A percentile compares a stretch with the other conserved stretches of the same genome.
Conservation (phyloP, 2,888 invertebrate species). For the Drosophila cognata region DNA sequence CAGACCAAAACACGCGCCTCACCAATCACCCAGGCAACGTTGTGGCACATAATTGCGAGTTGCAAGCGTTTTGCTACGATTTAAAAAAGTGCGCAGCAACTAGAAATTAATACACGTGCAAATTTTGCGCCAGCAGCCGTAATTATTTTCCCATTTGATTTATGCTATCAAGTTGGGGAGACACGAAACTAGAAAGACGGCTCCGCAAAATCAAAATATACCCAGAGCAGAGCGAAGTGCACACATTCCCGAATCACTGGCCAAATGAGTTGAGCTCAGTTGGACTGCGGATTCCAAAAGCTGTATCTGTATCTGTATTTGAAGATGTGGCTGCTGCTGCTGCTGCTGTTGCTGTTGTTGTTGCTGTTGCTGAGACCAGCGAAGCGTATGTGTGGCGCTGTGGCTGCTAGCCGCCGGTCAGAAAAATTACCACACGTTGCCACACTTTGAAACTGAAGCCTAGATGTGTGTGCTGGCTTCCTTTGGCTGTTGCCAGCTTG, state of each 20-base stretch:
- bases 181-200: not conserved
- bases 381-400: constrained; percentile 68
- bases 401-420: constrained; percentile 55
- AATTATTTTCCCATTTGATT: constrained; percentile 82
- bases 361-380: constrained; percentile 32
- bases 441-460: constrained; percentile 72
- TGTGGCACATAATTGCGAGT: constrained; percentile 67
- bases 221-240: constrained; percentile 26
- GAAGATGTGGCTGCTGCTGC: not conserved
- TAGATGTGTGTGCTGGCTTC: constrained; percentile 37
- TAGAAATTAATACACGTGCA: constrained; percentile 77
- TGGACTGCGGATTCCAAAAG: constrained; percentile 14
- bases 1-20: constrained; percentile 55
- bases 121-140: constrained; percentile 74
- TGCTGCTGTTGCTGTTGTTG: not conserved
- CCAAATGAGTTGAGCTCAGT: constrained; percentile 49
- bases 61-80: constrained; percentile 69
- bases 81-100: constrained; percentile 55
- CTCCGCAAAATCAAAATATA: constrained; percentile 12
- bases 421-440: constrained; percentile 71
- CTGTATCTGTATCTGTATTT: constrained; percentile 14
- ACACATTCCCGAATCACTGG: constrained; percentile 67
- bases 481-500: constrained; percentile 21
- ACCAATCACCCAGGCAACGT: constrained; percentile 49
- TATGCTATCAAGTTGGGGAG: constrained; percentile 68